These are phyloP conservation scores for Clangula hyemalis DNA, from an alignment of 2,797 vertebrate species.

Conservation along the genomic window DNA sequence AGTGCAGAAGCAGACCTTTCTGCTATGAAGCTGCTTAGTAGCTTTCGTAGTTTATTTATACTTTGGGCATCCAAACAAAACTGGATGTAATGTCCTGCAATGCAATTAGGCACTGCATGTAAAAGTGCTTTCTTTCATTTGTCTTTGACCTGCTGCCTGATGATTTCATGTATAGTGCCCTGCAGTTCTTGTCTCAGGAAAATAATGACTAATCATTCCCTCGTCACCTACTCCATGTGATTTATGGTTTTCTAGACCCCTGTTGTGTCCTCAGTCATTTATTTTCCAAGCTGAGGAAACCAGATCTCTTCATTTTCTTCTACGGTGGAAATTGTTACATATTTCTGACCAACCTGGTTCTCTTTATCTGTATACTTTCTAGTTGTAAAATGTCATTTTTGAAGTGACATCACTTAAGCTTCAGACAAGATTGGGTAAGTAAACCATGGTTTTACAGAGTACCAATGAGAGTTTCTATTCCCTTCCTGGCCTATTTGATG, in stretches of 20 bases:
- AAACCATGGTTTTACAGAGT: neutral
- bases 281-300: neutral
- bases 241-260: neutral
- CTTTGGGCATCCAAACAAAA: neutral
- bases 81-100: neutral
- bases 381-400: neutral
- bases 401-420: neutral
- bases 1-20: neutral
- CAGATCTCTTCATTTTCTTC: neutral
- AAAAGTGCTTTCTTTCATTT: neutral
- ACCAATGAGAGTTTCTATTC: neutral
- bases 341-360: neutral
- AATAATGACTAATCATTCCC: slow-evolving; percentile 4
- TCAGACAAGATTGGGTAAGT: neutral
- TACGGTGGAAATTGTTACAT: neutral
- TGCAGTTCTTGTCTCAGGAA: neutral
- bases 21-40: neutral
- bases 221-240: fast-evolving
- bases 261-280: neutral
- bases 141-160: neutral
- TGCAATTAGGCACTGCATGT: neutral
- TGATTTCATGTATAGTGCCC: slow-evolving; percentile 5
- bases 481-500: neutral
- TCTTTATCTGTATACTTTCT: neutral
- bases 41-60: neutral